A percentile compares a stretch with the other conserved stretches of the same genome.
Conservation (phyloP, 2,888 invertebrate genomes). For the Cremastinae sp. region DNA sequence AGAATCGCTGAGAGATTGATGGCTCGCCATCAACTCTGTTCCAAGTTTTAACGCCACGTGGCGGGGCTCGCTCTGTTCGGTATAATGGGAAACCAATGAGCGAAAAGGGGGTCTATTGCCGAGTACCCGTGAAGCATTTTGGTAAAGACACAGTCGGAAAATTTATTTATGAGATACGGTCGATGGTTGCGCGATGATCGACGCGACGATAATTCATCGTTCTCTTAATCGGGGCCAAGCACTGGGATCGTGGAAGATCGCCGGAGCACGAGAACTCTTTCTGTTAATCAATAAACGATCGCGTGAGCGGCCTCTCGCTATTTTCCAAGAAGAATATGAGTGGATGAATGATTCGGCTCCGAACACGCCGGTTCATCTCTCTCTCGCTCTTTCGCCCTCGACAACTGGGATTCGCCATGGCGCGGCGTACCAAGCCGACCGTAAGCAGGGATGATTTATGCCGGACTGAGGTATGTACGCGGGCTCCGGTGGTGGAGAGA, state of each 20-base stretch:
- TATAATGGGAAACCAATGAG: slow-evolving; percentile 22
- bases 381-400: slow-evolving; percentile 30
- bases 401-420: slow-evolving; percentile 22
- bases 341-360: slow-evolving; percentile 55
- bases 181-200: slow-evolving; percentile 33
- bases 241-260: not conserved
- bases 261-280: slow-evolving; percentile 3
- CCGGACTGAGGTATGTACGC: slow-evolving; percentile 43
- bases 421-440: slow-evolving; percentile 52
- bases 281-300: slow-evolving; percentile 60
- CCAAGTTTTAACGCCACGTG: slow-evolving; percentile 44
- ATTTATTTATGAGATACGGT: slow-evolving; percentile 24
- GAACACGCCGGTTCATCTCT: slow-evolving; percentile 30
- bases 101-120: not conserved
- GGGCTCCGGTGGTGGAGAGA: not conserved
- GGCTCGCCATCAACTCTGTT: slow-evolving; percentile 22
- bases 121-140: not conserved
- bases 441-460: slow-evolving; percentile 65
- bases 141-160: not conserved
- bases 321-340: slow-evolving; percentile 53
- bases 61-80: not conserved
- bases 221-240: slow-evolving; percentile 18
- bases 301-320: slow-evolving; percentile 49
- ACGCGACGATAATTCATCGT: slow-evolving; percentile 20
- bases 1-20: slow-evolving; percentile 51